Base-by-base conservation (phyloP, 2,113 vertebrate genomes). In the Grammomys surdaster region DNA sequence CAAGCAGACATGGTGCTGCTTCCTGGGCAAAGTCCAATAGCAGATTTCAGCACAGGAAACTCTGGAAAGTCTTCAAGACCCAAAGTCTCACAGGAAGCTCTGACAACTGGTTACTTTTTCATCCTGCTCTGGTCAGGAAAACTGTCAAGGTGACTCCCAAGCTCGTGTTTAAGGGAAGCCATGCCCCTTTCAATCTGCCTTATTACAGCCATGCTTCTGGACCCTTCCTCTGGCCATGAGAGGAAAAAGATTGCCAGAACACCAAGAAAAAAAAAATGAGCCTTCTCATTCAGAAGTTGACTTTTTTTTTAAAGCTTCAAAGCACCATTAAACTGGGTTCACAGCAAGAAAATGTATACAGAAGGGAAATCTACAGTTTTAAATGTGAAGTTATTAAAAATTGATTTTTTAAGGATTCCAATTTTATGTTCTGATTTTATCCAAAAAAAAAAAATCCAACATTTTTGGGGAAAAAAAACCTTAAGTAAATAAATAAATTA, bases 341-440 rank as follows among this genome's bases (percentile, higher is more conserved):
- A 36, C 69, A 24, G 19, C 92, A 78, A 69, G 31, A 82, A 98
- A 96, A 22, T 65, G 5, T 33, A 96, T 72, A 69, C 65, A 91
- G 96, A 96, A 93, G 36, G 60, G 77, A 96, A 82, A 89, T 96
- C 85, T 75, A 72, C 51, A 93, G 58, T 65, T 90, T 96, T 91
- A 94, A 80, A 92, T 91, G 86, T 9, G 85, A 43, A 73, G 36
- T 72, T 95, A 87, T 90, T 94, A 93, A 97, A 95, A 95, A 96
- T 2, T 82, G 26, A 91, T 97, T 93, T 95, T 95, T 95, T 81
- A 95, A 93, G 81, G 36, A 90, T 58, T 14, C 19, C 77, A 96
- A 88, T 90, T 96, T 95, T 90, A 91, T 77, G 33, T 86, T 90
- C 86, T 94, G 88, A 95, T 97, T 96, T 97, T 91, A 54, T 77